Conservation (phyloP, 2,113 vertebrate genomes). For the Neopipo cinnamomea region DNA sequence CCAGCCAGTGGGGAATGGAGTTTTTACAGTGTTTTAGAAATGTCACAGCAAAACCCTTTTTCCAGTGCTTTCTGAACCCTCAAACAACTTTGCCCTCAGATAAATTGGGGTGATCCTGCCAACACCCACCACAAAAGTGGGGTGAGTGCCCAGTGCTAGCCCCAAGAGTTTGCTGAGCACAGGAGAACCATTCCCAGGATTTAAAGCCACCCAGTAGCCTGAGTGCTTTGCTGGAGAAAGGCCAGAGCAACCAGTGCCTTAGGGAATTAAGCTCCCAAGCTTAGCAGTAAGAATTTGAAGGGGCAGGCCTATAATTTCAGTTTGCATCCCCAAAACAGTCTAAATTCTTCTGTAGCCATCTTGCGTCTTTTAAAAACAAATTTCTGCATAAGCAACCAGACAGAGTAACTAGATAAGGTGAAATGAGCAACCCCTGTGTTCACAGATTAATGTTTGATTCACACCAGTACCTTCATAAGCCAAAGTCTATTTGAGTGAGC, state of each 20-base stretch:
- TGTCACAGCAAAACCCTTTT: neutral
- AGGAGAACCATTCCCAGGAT: neutral
- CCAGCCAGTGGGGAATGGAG: neutral
- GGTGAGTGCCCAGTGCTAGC: neutral
- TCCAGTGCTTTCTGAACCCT: neutral
- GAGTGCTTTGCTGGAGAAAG: neutral
- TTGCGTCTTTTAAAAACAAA: neutral
- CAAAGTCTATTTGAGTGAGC: neutral
- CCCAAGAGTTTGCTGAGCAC: neutral
- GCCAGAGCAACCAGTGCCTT: neutral
- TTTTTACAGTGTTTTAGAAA: constrained; percentile 4
- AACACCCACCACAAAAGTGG: neutral
- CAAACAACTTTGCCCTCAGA: neutral
- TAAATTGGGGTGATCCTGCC: neutral
- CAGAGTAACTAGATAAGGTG: neutral
- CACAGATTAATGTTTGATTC: neutral
- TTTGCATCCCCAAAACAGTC: neutral
- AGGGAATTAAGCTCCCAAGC: neutral
- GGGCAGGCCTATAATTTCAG: neutral
- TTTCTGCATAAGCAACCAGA: neutral
- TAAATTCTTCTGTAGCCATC: neutral
- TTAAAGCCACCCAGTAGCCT: neutral
- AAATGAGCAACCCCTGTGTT: neutral
- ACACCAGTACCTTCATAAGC: neutral
- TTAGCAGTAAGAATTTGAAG: neutral